Percentiles rank a stretch among this genome's conserved stretches.
These are phyloP conservation scores for Calliopsis andreniformis DNA, from an alignment of 1,140 invertebrate species.

Conservation along the genomic window DNA sequence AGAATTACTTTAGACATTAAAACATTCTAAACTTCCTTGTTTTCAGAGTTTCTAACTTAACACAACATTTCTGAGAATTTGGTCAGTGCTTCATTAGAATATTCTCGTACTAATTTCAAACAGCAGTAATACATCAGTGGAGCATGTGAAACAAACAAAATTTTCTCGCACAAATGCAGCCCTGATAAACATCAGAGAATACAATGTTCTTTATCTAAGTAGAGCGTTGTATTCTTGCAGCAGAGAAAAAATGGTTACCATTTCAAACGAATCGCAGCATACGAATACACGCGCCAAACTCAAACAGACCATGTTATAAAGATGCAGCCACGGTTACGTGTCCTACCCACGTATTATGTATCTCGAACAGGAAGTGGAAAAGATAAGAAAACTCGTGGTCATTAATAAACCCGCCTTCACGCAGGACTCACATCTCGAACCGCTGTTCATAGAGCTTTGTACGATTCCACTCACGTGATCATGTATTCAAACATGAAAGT, in stretches of 20 bases:
- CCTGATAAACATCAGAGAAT: too few species aligned
- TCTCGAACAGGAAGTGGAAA: conserved; percentile 67
- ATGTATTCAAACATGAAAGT: conserved; percentile 19
- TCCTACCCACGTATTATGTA: conserved; percentile 64
- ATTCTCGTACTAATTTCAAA: too few species aligned
- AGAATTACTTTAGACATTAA: too few species aligned
- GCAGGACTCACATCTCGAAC: conserved; percentile 25
- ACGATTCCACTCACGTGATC: background rate
- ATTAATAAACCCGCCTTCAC: conserved; percentile 61
- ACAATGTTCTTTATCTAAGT: too few species aligned
- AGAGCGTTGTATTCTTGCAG: background rate
- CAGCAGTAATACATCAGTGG: too few species aligned
- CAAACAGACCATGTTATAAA: conserved; percentile 43
- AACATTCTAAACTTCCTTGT: too few species aligned
- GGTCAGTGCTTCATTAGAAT: too few species aligned
- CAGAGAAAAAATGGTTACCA: conserved; percentile 12
- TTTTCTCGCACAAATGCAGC: too few species aligned
- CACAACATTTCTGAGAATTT: too few species aligned
- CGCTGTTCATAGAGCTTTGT: conserved; percentile 6
- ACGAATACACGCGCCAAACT: conserved; percentile 5
- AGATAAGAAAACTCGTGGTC: conserved; percentile 60
- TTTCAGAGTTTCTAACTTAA: too few species aligned
- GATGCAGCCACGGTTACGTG: conserved; percentile 53
- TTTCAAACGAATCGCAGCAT: conserved; percentile 9
- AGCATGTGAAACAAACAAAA: too few species aligned